A percentile compares a stretch with the other conserved stretches of the same genome.
phyloP scores from a whole-genome alignment of 2,113 vertebrate genomes.

The Peucedramus taeniatus region DNA sequence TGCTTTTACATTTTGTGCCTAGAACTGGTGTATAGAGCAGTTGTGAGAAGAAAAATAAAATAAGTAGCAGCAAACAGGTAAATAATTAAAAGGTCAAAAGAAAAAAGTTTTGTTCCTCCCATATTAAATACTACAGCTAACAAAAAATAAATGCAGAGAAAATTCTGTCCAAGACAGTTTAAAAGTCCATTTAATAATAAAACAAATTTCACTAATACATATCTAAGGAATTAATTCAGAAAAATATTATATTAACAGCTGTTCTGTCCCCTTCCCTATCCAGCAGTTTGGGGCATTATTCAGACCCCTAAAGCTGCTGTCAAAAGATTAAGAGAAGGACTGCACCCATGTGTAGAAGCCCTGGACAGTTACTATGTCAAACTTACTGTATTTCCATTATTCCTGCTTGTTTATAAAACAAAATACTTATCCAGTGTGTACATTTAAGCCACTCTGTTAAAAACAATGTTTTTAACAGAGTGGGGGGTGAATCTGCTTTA shows the following conservation, averaged over 20 bases:
- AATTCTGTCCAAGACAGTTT: background rate
- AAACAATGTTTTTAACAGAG: background rate
- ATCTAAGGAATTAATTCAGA: background rate
- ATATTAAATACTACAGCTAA: background rate
- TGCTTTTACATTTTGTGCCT: background rate
- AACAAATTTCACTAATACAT: background rate
- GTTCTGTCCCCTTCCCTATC: background rate
- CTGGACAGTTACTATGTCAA: background rate
- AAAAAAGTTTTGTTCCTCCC: background rate
- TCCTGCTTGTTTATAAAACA: background rate
- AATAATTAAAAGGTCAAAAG: background rate
- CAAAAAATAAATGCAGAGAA: background rate
- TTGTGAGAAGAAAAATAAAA: background rate
- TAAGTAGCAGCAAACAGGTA: background rate
- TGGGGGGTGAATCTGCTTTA: background rate
- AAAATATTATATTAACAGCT: background rate
- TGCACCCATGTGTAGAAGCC: background rate
- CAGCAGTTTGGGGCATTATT: background rate
- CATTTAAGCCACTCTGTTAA: background rate
- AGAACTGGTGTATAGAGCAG: background rate
- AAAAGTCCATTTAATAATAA: background rate
- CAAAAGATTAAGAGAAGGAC: background rate
- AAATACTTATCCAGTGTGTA: background rate
- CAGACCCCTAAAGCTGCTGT: background rate
- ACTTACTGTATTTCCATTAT: background rate